A percentile compares a stretch with the other conserved stretches of the same genome.
These are phyloP conservation scores for Metallyticus violacea DNA, from an alignment of 2,888 invertebrate species.

Conservation along the genomic window DNA sequence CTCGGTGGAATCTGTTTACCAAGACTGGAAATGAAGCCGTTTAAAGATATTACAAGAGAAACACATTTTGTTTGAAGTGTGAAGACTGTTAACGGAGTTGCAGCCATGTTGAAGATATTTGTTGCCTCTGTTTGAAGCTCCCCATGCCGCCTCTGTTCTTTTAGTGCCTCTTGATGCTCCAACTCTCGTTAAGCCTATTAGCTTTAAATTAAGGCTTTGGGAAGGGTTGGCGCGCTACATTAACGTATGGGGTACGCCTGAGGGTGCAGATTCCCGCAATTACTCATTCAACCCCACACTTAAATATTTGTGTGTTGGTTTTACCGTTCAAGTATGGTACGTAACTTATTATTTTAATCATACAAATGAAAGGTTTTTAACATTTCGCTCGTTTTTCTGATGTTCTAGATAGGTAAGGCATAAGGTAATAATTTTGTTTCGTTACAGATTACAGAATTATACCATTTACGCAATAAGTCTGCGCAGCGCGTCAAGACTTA, in stretches of 20 bases:
- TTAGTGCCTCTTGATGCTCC: neutral
- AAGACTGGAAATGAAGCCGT: neutral
- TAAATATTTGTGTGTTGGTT: neutral
- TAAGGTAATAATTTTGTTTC: neutral
- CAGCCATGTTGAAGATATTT: neutral
- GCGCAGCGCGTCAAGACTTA: conserved; percentile 6
- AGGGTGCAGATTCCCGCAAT: neutral
- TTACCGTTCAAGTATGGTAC: neutral
- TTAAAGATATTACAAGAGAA: no score
- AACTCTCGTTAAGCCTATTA: neutral
- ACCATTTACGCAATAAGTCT: conserved; percentile 2
- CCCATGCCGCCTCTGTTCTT: neutral
- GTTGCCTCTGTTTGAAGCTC: neutral
- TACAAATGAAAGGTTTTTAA: neutral
- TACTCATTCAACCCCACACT: neutral
- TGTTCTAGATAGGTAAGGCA: neutral
- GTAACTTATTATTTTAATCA: neutral
- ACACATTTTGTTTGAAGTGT: neutral
- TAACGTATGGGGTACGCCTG: neutral
- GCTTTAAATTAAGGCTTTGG: neutral
- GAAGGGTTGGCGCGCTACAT: neutral
- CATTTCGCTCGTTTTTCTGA: neutral
- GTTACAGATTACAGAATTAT: neutral
- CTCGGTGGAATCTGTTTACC: no score
- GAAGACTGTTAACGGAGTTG: neutral